These are phyloP conservation scores for Dromaius novaehollandiae DNA, from an alignment of 2,113 vertebrate genomes.

Conservation along the genomic window DNA sequence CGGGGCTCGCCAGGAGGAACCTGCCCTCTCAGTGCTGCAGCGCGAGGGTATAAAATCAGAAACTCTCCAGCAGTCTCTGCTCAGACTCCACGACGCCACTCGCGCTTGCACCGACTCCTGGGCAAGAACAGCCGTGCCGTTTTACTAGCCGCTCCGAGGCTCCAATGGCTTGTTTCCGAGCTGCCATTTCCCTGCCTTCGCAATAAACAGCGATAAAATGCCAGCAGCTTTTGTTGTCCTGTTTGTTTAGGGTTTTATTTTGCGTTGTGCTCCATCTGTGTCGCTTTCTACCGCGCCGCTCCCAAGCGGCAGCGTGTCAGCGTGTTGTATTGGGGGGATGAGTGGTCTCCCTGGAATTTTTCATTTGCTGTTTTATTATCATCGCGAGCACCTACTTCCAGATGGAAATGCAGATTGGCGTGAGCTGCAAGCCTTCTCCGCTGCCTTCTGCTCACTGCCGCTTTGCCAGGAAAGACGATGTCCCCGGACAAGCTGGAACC, in stretches of 20 bases:
- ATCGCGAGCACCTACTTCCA: conserved; percentile 14
- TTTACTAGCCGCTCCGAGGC: not conserved
- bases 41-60: not conserved
- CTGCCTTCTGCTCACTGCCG: conserved; percentile 64
- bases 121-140: not conserved
- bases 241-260: not conserved
- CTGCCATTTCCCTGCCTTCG: not conserved
- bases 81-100: accelerated
- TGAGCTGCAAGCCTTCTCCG: not conserved
- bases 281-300: not conserved
- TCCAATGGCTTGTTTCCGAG: accelerated
- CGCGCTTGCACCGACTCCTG: accelerated
- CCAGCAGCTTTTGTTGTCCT: not conserved
- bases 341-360: conserved; percentile 25
- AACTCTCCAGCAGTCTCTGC: not conserved
- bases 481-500: conserved; percentile 29
- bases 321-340: not conserved
- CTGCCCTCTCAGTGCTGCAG: not conserved
- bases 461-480: conserved; percentile 54
- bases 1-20: accelerated
- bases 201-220: not conserved
- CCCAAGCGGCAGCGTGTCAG: not conserved
- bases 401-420: conserved; percentile 62
- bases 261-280: conserved; percentile 26
- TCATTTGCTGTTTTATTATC: not conserved